Conservation (phyloP, 2,888 invertebrate species). For the Gymnoscelis rufifasciata region DNA sequence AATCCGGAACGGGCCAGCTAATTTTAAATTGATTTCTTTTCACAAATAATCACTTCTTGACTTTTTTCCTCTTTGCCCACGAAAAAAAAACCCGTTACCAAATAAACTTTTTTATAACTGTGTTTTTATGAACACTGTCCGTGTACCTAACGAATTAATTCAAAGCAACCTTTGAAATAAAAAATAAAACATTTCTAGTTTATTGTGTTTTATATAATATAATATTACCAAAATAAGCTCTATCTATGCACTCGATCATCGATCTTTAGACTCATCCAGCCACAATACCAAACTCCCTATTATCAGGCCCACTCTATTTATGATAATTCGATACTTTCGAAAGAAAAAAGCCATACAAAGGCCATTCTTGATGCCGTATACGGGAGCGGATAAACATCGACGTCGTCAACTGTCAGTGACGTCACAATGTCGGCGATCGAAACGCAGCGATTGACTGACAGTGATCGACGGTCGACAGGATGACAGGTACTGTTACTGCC, state of each 20-base stretch:
- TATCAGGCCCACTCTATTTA: conserved; percentile 25
- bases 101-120: too few species aligned
- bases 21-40: too few species aligned
- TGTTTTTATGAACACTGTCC: too few species aligned
- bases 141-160: too few species aligned
- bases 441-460: conserved; percentile 54
- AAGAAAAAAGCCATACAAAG: conserved; percentile 31
- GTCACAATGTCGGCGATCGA: conserved; percentile 44
- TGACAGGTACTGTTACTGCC: conserved; percentile 36
- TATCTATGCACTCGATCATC: background rate
- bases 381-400: conserved; percentile 70
- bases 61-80: too few species aligned
- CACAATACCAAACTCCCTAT: conserved; percentile 19
- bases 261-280: conserved; percentile 6
- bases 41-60: too few species aligned
- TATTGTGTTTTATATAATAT: too few species aligned
- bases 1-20: too few species aligned
- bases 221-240: background rate
- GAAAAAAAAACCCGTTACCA: too few species aligned
- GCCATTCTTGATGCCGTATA: conserved; percentile 57
- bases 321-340: conserved; percentile 32
- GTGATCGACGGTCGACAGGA: conserved; percentile 65
- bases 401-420: conserved; percentile 60
- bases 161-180: too few species aligned
- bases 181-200: too few species aligned